A percentile compares a stretch with the other conserved stretches of the same genome.
phyloP scores from a whole-genome alignment of 2,113 vertebrate species.

The Aix galericulata region DNA sequence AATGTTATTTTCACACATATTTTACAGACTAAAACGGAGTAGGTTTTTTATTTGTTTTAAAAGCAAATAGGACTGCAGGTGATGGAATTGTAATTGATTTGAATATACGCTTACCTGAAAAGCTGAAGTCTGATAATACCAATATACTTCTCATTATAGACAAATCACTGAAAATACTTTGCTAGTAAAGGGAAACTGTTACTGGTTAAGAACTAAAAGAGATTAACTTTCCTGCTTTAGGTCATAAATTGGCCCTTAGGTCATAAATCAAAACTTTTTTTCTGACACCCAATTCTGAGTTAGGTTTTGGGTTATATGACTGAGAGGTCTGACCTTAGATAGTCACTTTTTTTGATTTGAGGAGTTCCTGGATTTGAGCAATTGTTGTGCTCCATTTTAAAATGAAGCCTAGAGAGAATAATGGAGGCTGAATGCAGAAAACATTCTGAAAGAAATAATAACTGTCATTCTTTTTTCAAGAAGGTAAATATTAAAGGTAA shows the following conservation, averaged over 20 bases:
- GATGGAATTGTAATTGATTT: background rate
- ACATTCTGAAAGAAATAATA: background rate
- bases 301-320: background rate
- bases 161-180: background rate
- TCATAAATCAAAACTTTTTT: background rate
- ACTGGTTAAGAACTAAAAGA: background rate
- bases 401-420: background rate
- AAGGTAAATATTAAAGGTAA: constrained; percentile 4
- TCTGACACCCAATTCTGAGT: background rate
- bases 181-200: background rate
- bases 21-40: background rate
- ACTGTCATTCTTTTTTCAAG: background rate
- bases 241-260: background rate
- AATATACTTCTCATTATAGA: background rate
- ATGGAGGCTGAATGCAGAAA: background rate
- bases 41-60: background rate
- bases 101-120: background rate
- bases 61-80: background rate
- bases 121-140: background rate
- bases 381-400: background rate
- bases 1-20: background rate
- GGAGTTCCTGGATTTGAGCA: background rate
- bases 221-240: background rate
- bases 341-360: background rate
- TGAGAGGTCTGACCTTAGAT: background rate